These are phyloP conservation scores for Pangasius larnaudii DNA, from an alignment of 2,797 vertebrate species.

Conservation along the genomic window DNA sequence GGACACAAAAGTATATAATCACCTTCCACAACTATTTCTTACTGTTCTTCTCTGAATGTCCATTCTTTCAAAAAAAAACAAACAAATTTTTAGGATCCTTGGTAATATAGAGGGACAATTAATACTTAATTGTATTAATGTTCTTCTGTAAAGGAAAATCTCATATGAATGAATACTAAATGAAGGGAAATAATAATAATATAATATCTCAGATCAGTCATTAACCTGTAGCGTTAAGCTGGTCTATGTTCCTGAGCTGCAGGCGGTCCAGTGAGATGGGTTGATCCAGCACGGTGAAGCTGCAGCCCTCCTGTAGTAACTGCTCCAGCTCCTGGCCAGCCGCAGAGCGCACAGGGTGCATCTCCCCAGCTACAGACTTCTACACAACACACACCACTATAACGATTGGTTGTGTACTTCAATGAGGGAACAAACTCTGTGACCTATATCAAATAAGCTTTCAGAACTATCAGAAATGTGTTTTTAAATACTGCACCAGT, in stretches of 20 bases:
- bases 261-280: constrained; percentile 88
- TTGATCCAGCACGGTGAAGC: constrained; percentile 87
- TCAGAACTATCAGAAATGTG: not conserved
- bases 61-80: not conserved
- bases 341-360: constrained; percentile 72
- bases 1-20: not conserved
- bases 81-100: not conserved
- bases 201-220: not conserved
- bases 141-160: not conserved
- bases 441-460: not conserved
- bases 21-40: not conserved
- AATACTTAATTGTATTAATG: not conserved
- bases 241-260: constrained; percentile 83
- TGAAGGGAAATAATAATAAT: not conserved
- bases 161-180: not conserved
- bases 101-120: not conserved
- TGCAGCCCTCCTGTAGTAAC: constrained; percentile 84
- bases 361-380: constrained; percentile 77
- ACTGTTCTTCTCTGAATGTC: not conserved
- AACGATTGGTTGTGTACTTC: not conserved
- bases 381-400: constrained; percentile 54
- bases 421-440: not conserved
- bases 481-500: not conserved
- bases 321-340: constrained; percentile 83
- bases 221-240: constrained; percentile 82